Percentiles rank a stretch among this genome's conserved stretches.
Evolutionary conservation across 2,797 vertebrate genomes (phyloP).

Genomic region (Muscicapa comitata): DNA sequence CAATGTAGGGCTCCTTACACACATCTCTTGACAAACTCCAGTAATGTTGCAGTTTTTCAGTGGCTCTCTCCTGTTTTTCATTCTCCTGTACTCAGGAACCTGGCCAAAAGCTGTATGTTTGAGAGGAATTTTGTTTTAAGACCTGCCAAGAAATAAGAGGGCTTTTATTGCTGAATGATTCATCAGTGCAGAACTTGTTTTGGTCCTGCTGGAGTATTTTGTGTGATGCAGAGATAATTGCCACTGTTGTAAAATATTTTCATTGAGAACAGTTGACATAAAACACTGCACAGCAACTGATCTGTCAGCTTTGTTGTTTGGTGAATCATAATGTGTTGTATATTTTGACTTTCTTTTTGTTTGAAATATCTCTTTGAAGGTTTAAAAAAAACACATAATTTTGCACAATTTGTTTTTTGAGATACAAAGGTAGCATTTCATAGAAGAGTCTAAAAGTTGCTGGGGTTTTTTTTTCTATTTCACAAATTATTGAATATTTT

Average conservation of each 20-base stretch:
- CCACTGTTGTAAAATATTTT: constrained; percentile 50
- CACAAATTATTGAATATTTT: not conserved
- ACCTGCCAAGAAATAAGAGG: not conserved
- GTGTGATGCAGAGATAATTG: constrained; percentile 31
- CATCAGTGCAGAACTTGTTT: constrained; percentile 46
- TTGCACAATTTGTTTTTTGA: not conserved
- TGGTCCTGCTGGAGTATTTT: constrained; percentile 24
- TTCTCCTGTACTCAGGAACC: not conserved
- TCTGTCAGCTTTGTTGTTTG: constrained; percentile 36
- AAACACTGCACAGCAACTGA: constrained; percentile 42
- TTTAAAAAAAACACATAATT: not conserved
- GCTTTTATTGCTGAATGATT: constrained; percentile 47
- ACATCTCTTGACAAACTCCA: not conserved
- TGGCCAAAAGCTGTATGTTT: constrained; percentile 7
- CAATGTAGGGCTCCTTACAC: not conserved
- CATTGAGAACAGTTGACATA: constrained; percentile 28
- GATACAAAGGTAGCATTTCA: not conserved
- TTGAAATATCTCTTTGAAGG: not conserved
- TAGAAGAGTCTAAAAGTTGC: not conserved
- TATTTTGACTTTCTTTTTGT: not conserved
- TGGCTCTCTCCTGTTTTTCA: not conserved
- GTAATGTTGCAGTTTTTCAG: not conserved
- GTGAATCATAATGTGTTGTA: constrained; percentile 14
- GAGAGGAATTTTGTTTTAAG: constrained; percentile 17
- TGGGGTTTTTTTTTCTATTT: not conserved